Conservation (phyloP, 1,140 invertebrate species). For the Bombus superbus region DNA sequence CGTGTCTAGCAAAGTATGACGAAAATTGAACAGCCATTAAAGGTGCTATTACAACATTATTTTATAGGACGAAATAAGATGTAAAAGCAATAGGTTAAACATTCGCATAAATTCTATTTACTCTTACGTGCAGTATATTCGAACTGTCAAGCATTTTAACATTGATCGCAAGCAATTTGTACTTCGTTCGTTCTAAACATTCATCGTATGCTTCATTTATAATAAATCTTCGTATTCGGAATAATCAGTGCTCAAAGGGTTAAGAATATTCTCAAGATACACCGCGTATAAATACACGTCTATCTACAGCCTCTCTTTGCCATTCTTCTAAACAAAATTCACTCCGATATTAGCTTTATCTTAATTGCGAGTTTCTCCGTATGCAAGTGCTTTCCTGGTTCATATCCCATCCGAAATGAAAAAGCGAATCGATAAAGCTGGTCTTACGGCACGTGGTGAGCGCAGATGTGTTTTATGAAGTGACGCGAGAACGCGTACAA, state of each 20-base stretch:
- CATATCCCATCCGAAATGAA: background rate
- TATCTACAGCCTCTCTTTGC: no score
- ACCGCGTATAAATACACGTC: no score
- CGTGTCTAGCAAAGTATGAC: no score
- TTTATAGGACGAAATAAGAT: background rate
- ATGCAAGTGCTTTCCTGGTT: background rate
- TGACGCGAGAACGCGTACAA: conserved; percentile 28
- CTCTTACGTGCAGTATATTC: background rate
- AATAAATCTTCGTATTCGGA: background rate
- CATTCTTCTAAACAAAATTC: no score
- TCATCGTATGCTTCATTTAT: background rate
- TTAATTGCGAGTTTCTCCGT: background rate
- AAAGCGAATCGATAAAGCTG: background rate
- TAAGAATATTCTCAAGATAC: no score
- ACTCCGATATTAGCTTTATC: no score
- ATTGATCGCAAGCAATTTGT: background rate
- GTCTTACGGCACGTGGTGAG: background rate
- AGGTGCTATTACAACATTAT: background rate
- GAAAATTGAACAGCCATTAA: no score
- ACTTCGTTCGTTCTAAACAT: background rate
- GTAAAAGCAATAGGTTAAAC: background rate
- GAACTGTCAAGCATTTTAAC: background rate
- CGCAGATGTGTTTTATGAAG: background rate
- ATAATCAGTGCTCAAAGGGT: no score
- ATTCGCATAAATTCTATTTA: background rate